A percentile compares a stretch with the other conserved stretches of the same genome.
Evolutionary conservation across 2,888 invertebrate species (phyloP).

Genomic region (Notocelia uddmanniana): DNA sequence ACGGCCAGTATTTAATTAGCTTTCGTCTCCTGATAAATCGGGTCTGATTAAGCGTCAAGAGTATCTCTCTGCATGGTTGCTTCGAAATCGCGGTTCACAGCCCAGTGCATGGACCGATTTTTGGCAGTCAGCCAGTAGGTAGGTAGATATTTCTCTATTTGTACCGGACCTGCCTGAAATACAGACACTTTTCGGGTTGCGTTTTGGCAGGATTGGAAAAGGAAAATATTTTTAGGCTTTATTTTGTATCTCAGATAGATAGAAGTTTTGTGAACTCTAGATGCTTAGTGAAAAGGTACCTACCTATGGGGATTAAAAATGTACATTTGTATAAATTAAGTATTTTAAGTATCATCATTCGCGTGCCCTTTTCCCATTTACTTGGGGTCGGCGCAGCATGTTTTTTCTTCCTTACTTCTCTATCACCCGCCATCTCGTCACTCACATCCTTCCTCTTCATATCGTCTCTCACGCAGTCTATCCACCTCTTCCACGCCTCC

Average conservation of each 20-base stretch:
- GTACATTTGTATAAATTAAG: background rate
- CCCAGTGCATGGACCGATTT: conserved; percentile 60
- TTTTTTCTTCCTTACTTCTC: too few species aligned
- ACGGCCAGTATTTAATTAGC: background rate
- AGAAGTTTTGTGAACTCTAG: background rate
- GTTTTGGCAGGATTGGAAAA: conserved; percentile 12
- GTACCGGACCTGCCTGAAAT: conserved; percentile 30
- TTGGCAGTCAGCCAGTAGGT: conserved; percentile 60
- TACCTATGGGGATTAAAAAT: too few species aligned
- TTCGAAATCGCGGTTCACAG: conserved; percentile 59
- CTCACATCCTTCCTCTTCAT: too few species aligned
- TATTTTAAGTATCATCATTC: too few species aligned
- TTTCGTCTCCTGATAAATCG: conserved; percentile 49
- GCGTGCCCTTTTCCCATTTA: too few species aligned
- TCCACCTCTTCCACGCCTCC: too few species aligned
- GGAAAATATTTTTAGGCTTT: conserved; percentile 19
- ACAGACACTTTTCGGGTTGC: conserved; percentile 28
- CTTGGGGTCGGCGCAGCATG: too few species aligned
- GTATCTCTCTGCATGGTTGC: conserved; percentile 64
- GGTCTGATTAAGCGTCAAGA: conserved; percentile 53
- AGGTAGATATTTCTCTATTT: conserved; percentile 40
- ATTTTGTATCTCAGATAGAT: conserved; percentile 12
- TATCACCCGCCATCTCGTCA: too few species aligned
- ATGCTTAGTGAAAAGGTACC: too few species aligned
- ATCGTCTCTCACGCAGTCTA: too few species aligned